Conservation (phyloP, 1,140 invertebrate species). For the Tetragonula clypearis region DNA sequence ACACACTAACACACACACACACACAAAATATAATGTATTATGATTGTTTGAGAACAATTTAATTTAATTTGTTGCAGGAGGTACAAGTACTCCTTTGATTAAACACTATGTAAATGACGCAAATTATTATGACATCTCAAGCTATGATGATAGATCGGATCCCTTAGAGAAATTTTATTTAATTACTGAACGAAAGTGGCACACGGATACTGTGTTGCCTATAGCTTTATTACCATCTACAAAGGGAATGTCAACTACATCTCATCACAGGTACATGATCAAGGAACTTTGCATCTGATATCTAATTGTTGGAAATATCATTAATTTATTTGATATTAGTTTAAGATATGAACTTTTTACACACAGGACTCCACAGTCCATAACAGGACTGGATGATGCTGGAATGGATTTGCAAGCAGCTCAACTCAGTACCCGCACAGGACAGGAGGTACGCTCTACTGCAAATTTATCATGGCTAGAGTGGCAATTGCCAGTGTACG, state of each 20-base stretch:
- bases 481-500: slow-evolving; percentile 78
- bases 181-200: slow-evolving; percentile 74
- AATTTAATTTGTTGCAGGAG: slow-evolving; percentile 66
- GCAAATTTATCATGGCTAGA: slow-evolving; percentile 78
- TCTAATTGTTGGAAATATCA: background rate
- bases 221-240: slow-evolving; percentile 73
- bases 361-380: slow-evolving; percentile 79
- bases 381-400: slow-evolving; percentile 81
- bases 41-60: background rate
- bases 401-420: slow-evolving; percentile 80
- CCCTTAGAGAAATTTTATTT: slow-evolving; percentile 72
- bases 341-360: slow-evolving; percentile 22
- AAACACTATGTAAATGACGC: slow-evolving; percentile 67
- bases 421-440: slow-evolving; percentile 74
- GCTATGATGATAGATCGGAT: slow-evolving; percentile 67
- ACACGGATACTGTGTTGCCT: slow-evolving; percentile 71
- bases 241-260: slow-evolving; percentile 80
- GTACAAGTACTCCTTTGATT: slow-evolving; percentile 64
- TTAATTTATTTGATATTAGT: background rate
- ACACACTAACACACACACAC: too few relatives aligned
- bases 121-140: slow-evolving; percentile 64
- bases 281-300: too few relatives aligned
- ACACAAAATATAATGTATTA: background rate
- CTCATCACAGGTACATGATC: slow-evolving; percentile 75
- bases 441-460: slow-evolving; percentile 76